Percentiles rank a stretch among this genome's conserved stretches.
Evolutionary conservation across 1,140 invertebrate genomes (phyloP).

Genomic region (Camponotus vicinus): DNA sequence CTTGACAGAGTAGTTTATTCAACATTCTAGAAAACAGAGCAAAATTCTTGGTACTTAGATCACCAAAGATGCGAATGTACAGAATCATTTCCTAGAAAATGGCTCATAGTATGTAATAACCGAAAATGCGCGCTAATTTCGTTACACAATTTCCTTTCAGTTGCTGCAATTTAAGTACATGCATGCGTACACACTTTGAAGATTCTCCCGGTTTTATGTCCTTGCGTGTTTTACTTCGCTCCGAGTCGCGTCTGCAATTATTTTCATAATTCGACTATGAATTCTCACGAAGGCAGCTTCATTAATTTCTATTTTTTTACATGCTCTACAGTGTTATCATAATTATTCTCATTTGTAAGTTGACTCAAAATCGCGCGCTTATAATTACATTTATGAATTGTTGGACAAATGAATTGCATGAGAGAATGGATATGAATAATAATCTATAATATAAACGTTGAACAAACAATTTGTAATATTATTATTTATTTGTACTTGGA

Average conservation of each 20-base stretch:
- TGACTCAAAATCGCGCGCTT: not conserved
- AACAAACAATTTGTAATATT: not conserved
- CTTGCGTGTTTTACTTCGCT: conserved; percentile 7
- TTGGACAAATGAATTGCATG: not conserved
- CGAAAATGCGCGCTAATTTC: conserved; percentile 14
- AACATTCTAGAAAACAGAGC: not conserved
- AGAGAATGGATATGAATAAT: not conserved
- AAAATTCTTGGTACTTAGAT: not conserved
- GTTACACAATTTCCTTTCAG: not conserved
- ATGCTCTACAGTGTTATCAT: not conserved
- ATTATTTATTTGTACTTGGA: not conserved
- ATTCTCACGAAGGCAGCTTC: conserved; percentile 1
- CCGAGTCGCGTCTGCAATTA: not conserved
- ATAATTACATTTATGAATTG: not conserved
- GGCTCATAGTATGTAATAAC: too few relatives aligned
- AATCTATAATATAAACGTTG: not conserved
- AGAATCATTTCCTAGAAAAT: not conserved
- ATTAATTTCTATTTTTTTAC: conserved; percentile 21
- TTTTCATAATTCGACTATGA: conserved; percentile 21
- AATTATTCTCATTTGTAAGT: conserved; percentile 11
- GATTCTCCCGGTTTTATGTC: not conserved
- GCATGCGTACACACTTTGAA: not conserved
- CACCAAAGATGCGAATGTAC: not conserved
- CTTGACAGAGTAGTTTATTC: conserved; percentile 3
- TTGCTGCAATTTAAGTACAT: not conserved